Percentiles rank a stretch among this genome's conserved stretches.
Evolutionary conservation across 1,140 invertebrate species (phyloP).

Genomic region (Leptoteleia sp.): DNA sequence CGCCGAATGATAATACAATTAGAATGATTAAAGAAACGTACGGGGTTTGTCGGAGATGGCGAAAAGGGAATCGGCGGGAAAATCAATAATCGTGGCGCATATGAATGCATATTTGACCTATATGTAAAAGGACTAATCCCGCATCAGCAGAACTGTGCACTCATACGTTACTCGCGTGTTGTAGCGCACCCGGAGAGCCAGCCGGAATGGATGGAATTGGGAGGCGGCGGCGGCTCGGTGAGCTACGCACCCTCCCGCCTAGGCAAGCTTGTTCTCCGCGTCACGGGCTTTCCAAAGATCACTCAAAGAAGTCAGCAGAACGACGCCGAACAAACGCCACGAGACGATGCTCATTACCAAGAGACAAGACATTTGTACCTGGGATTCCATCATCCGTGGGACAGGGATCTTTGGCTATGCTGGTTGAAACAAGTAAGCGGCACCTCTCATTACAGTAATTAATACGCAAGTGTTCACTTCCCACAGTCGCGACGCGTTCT

Average conservation of each 20-base stretch:
- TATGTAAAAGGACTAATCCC: constrained; percentile 11
- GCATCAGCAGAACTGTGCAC: constrained; percentile 19
- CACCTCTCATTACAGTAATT: constrained; percentile 21
- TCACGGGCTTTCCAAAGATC: constrained; percentile 78
- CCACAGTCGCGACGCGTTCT: too few relatives aligned
- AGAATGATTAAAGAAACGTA: too few relatives aligned
- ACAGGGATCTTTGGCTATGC: constrained; percentile 84
- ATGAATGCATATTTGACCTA: constrained; percentile 26
- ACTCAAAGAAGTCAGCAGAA: constrained; percentile 69
- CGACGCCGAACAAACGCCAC: constrained; percentile 53
- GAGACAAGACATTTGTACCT: constrained; percentile 82
- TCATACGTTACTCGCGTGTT: constrained; percentile 49
- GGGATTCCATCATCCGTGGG: constrained; percentile 84
- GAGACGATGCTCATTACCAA: constrained; percentile 70
- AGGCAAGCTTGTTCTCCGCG: constrained; percentile 80
- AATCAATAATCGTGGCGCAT: constrained; percentile 4
- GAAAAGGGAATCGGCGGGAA: too few relatives aligned
- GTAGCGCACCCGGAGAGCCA: constrained; percentile 74
- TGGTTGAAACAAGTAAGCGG: constrained; percentile 84
- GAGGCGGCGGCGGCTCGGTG: constrained; percentile 73
- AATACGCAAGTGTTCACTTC: constrained; percentile 9
- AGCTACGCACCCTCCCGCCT: constrained; percentile 78
- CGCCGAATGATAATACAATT: too few relatives aligned
- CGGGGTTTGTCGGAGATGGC: too few relatives aligned
- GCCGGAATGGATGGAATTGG: constrained; percentile 79